Base-by-base conservation (phyloP, 2,888 invertebrate species). In the Drosophila ochracea region DNA sequence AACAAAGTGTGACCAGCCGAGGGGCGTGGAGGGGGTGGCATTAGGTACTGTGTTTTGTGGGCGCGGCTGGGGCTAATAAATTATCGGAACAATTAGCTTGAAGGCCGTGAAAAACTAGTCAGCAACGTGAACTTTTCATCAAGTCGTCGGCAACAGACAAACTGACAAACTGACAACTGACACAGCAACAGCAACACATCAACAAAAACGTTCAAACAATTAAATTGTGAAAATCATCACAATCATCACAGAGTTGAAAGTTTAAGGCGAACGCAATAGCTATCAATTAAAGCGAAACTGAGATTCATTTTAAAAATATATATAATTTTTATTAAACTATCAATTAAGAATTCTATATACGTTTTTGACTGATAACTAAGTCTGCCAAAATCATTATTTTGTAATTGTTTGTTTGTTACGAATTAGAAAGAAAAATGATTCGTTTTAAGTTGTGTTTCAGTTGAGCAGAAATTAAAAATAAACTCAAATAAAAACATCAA, bases 191-290 rank as follows among this genome's bases (percentile, higher is more conserved):
- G 11, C 50, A 35, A 35, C 28, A 61, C 55, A 54, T 41, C 78
- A 73, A 83, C 78, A 83, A 78, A 81, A 76, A 61, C 82, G 73
- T 64, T 83, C 49, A 81, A 83, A 81, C 86, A 83, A 86, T 83
- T 83, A 71, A 81, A 81, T 78, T 81, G 78, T 69, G 72, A 68
- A 86, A 86, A 83, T 88, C 88, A 88, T 88, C 88, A 88, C 75
- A 80, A 80, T 68, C 69, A 73, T 25, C 25, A 25, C 25, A 52
- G 25, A 37, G 31, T 41, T 41, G 1, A 55, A 50, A 31, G 31
- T 41, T 41, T 10, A 50, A 13, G 53, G 25, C 11, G 7, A 64
- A 31, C n/a, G 25, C 50, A 50, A n/a, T 21, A n/a, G 19, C 43
- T 35, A n/a, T 21, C 21, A 31, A 43, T 39, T 31, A 58, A 19